Evolutionary conservation across 2,113 vertebrate genomes (phyloP).

Genomic region (pig (Sus scrofa)): T2T-Sscrofa CM000814.6:88562501-88563000

Average conservation of each 20-base stretch:
- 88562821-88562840: not conserved
- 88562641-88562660: not conserved
- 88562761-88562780: not conserved
- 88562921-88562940: not conserved
- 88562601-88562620: not conserved
- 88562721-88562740: not conserved
- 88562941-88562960: not conserved
- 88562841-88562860: not conserved
- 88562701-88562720: not conserved
- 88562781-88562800: not conserved
- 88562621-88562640: not conserved
- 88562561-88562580: not conserved
- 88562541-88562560: not conserved
- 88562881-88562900: not conserved
- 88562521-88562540: too few relatives aligned
- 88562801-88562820: not conserved
- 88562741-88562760: not conserved
- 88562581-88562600: not conserved
- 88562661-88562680: constrained; percentile 2
- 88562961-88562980: not conserved
- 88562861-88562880: not conserved
- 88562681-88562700: not conserved
- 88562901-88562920: not conserved
- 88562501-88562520: too few relatives aligned
- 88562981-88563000: not conserved